These are phyloP conservation scores for Oxygymnocypris stewartii DNA, from an alignment of 2,113 vertebrate genomes.

Conservation along the genomic window DNA sequence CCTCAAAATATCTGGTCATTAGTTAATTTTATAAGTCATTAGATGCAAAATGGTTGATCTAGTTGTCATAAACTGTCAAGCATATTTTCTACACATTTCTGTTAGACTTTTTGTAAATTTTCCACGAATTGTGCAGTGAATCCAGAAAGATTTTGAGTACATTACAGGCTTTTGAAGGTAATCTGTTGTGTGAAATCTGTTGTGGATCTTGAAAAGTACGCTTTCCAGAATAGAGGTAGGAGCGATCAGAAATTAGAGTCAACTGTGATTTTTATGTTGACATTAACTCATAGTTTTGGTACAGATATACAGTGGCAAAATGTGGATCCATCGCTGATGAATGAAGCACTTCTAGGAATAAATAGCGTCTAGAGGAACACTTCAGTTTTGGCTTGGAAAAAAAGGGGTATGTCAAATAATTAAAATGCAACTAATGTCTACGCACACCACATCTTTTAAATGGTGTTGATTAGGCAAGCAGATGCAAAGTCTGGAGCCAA, in stretches of 20 bases:
- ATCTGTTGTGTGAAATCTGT: too few species aligned
- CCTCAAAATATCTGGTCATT: too few species aligned
- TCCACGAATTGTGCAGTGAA: too few species aligned
- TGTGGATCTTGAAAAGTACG: neutral
- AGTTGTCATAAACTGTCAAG: too few species aligned
- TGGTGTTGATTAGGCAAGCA: conserved; percentile 43
- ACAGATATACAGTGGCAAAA: neutral
- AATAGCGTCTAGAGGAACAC: neutral
- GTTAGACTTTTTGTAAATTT: too few species aligned
- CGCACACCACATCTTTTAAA: conserved; percentile 45
- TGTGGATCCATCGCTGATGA: neutral
- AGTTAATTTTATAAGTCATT: too few species aligned
- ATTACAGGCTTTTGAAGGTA: too few species aligned
- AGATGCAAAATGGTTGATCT: too few species aligned
- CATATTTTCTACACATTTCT: too few species aligned
- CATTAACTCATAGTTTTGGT: neutral
- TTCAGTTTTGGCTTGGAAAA: conserved; percentile 4
- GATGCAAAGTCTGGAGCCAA: conserved; percentile 53
- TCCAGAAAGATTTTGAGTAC: too few species aligned
- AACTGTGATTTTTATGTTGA: neutral
- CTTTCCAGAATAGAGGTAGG: neutral
- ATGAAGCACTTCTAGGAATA: conserved; percentile 2
- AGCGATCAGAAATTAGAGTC: neutral
- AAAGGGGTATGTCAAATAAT: conserved; percentile 41
- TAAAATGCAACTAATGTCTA: conserved; percentile 49